Evolutionary conservation across 2,888 invertebrate species (phyloP), one percentile per base, ranked within the genome.

Genomic region (Carcina quercana): DNA sequence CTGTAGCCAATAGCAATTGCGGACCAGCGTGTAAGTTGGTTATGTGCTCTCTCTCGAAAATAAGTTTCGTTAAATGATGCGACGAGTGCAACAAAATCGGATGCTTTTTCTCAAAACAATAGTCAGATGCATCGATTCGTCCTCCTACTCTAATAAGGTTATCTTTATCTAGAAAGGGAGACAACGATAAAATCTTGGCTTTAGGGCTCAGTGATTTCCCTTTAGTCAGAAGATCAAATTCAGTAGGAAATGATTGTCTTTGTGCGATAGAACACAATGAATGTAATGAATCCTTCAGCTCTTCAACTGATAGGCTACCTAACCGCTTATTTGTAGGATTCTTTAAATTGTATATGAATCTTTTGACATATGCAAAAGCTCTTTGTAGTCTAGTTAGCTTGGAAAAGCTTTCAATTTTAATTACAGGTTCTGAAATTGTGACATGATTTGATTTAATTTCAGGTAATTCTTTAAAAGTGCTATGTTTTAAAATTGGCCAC

Each of bases 111-210:
- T 31, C 25, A 15, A 17, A 35, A 35, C 32, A 6, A 32, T 41
- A 41, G 11, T 33, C 34, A 31, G 38, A 41, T 33, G 35, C 38
- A 34, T 25, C 28, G 7, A 44, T 21, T 6, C 47, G 29, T 3
- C 47, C 42, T 17, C 43, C 40, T 4, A 43, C 43, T 21, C 43
- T 25, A n/a, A 43, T 36, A 19, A 42, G 17, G 6, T 35, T 33
- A 15, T 37, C 17, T 6, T 33, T 25, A 22, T 38, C 38, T 3
- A 38, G 19, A 20, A 36, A 42, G 12, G 37, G 37, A 7, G 31
- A 30, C 3, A 38, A 19, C 2, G 32, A 19, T 15, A 34, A 17
- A 8, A 38, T 20, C 22, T 30, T 34, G 14, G 28, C 25, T 26
- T 38, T 40, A 3, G n/a, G 13, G 17, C 8, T 25, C n/a, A 37